Conservation (phyloP, 1,140 invertebrate species). For the Araneus ventricosus region DNA sequence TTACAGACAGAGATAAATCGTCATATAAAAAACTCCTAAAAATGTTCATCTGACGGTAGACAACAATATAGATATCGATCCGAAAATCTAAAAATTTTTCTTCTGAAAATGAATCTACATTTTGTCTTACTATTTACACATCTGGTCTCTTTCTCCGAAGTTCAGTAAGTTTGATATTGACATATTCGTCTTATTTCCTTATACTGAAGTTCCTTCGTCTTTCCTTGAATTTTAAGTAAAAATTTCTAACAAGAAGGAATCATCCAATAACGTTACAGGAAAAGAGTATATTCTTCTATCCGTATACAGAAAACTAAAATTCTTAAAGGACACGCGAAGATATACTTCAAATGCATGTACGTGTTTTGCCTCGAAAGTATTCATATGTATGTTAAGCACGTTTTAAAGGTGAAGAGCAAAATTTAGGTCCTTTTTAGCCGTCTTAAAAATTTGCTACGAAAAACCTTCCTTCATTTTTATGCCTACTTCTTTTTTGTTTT, state of each 20-base stretch:
- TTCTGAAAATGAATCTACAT: too few species aligned
- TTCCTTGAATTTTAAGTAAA: neutral
- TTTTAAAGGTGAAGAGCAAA: neutral
- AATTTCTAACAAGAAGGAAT: neutral
- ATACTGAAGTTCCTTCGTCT: neutral
- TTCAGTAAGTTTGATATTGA: neutral
- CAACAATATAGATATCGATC: too few species aligned
- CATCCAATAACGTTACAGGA: neutral
- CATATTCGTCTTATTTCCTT: neutral
- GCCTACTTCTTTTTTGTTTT: neutral
- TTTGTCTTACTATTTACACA: too few species aligned
- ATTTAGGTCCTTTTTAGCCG: constrained; percentile 18
- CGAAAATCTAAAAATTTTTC: too few species aligned
- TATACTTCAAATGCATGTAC: neutral
- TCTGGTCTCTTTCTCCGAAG: neutral
- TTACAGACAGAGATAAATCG: too few species aligned
- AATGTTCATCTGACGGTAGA: too few species aligned
- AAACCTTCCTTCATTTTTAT: neutral
- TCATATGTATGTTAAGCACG: constrained; percentile 14
- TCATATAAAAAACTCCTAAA: too few species aligned
- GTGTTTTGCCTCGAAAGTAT: neutral
- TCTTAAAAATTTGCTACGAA: neutral
- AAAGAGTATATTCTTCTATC: neutral
- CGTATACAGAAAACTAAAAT: neutral
- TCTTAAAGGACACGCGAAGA: neutral